These are phyloP conservation scores for Pungitius pungitius DNA, from an alignment of 2,113 vertebrate genomes.

Conservation along the genomic window DNA sequence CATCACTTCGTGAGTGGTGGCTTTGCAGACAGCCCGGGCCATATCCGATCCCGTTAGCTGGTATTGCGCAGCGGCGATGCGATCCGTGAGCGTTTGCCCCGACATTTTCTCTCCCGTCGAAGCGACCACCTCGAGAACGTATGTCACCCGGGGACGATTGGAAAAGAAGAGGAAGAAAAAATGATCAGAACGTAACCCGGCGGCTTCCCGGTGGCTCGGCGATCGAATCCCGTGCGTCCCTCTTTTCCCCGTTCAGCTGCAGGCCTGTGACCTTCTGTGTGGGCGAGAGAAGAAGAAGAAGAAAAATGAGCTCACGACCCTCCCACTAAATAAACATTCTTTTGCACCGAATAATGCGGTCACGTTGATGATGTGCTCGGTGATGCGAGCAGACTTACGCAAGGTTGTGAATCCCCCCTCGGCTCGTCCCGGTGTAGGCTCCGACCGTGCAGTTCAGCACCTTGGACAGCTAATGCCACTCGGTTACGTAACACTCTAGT, in stretches of 20 bases:
- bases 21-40: conserved; percentile 96
- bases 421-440: conserved; percentile 58
- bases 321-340: neutral
- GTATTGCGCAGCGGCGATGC: conserved; percentile 98
- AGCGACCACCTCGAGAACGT: conserved; percentile 61
- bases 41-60: conserved; percentile 96
- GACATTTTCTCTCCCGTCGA: conserved; percentile 89
- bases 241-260: conserved; percentile 14
- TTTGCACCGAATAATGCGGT: conserved; percentile 31
- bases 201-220: conserved; percentile 32
- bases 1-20: conserved; percentile 98
- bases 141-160: conserved; percentile 31
- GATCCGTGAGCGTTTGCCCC: conserved; percentile 97
- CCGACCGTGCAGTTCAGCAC: conserved; percentile 70
- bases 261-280: conserved; percentile 77
- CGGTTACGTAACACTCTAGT: conserved; percentile 74
- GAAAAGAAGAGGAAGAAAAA: neutral
- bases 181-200: conserved; percentile 34
- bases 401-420: conserved; percentile 63
- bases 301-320: conserved; percentile 21
- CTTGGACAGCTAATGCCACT: conserved; percentile 75
- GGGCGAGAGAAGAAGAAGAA: conserved; percentile 51
- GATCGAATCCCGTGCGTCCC: conserved; percentile 32
- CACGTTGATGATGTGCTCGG: conserved; percentile 42
- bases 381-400: conserved; percentile 68